These are phyloP conservation scores for Trialeurodes vaporariorum DNA, from an alignment of 1,140 invertebrate genomes.

Conservation along the genomic window DNA sequence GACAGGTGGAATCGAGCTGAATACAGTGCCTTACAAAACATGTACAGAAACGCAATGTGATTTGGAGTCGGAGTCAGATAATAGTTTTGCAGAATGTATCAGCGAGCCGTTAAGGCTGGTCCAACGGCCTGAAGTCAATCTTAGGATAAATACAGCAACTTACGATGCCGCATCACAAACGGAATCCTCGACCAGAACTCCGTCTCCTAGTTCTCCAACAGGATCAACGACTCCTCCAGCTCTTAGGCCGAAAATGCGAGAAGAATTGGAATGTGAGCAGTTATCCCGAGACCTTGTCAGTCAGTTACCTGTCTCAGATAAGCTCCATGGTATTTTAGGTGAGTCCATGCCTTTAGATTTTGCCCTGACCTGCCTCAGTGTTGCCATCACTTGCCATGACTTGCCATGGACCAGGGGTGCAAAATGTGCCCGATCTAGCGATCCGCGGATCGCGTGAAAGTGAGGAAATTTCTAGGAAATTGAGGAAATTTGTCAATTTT, in stretches of 20 bases:
- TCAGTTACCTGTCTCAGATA: slow-evolving; percentile 52
- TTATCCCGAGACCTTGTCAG: slow-evolving; percentile 58
- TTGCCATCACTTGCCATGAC: not conserved
- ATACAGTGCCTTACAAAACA: not conserved
- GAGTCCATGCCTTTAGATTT: too few species aligned
- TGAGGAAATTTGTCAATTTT: too few species aligned
- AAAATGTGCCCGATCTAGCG: too few species aligned
- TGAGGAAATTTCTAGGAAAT: too few species aligned
- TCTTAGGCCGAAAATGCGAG: slow-evolving; percentile 33
- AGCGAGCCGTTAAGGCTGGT: slow-evolving; percentile 10
- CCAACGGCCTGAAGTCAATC: slow-evolving; percentile 11
- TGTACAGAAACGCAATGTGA: slow-evolving; percentile 13
- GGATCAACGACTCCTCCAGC: slow-evolving; percentile 15
- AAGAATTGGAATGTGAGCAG: slow-evolving; percentile 70
- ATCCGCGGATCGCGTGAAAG: too few species aligned
- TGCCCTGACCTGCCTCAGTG: not conserved
- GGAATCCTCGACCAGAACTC: slow-evolving; percentile 13
- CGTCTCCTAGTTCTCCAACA: slow-evolving; percentile 13
- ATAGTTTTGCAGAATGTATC: slow-evolving; percentile 4
- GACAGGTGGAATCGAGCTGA: not conserved
- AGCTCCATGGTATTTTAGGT: slow-evolving; percentile 56
- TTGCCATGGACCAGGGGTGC: too few species aligned
- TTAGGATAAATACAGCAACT: slow-evolving; percentile 15
- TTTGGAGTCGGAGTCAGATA: not conserved
- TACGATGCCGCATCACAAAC: slow-evolving; percentile 26